phyloP scores from a whole-genome alignment of 2,113 vertebrate genomes.

The Columba livia region DNA sequence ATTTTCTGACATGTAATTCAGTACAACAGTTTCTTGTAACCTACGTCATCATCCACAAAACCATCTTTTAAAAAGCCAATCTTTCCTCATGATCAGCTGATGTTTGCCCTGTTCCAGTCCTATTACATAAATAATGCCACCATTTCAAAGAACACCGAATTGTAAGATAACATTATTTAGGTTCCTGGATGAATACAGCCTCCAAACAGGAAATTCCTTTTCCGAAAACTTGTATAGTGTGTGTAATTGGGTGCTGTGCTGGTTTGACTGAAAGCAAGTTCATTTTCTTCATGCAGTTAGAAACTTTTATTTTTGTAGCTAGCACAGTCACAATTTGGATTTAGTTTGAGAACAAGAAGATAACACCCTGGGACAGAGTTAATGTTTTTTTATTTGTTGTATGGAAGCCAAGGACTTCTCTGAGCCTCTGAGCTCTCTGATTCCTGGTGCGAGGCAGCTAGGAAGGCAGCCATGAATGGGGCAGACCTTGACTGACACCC shows the following conservation, averaged over 20 bases:
- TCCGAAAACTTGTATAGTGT: neutral
- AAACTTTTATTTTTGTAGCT: no score
- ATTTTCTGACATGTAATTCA: neutral
- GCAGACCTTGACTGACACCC: no score
- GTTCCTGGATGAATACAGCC: neutral
- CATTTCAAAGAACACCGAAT: neutral
- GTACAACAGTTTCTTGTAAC: neutral
- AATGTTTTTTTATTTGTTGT: no score
- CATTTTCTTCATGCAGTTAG: no score
- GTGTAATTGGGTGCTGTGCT: neutral
- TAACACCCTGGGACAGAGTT: no score
- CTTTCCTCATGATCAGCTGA: neutral
- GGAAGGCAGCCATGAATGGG: no score
- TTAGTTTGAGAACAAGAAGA: no score
- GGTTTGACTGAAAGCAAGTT: no score
- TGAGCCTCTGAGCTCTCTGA: no score
- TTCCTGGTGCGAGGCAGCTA: no score
- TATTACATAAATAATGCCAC: neutral
- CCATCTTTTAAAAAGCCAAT: neutral
- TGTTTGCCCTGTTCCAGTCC: neutral
- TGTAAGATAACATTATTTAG: neutral
- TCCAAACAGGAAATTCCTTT: neutral
- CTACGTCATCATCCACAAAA: neutral
- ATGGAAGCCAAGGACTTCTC: no score
- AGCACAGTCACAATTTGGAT: no score